These are phyloP conservation scores for Drosophila tristis DNA, from an alignment of 1,140 invertebrate genomes.

Conservation along the genomic window DNA sequence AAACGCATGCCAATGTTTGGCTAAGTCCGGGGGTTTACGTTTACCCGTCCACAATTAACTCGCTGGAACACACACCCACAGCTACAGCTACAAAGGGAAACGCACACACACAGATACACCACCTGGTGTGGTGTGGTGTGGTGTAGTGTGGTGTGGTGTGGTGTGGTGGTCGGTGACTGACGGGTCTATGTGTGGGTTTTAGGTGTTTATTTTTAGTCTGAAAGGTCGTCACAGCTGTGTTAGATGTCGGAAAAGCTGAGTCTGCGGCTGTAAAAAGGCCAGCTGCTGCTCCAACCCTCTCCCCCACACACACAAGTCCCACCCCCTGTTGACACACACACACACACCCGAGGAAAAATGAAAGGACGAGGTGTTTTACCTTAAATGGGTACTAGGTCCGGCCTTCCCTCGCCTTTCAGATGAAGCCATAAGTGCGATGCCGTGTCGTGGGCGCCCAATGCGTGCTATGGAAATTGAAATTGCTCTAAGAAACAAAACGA, in stretches of 20 bases:
- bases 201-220: conserved; percentile 59
- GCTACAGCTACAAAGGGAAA: conserved; percentile 23
- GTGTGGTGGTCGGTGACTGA: conserved; percentile 1
- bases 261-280: conserved; percentile 52
- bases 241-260: not conserved
- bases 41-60: conserved; percentile 64
- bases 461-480: conserved; percentile 55
- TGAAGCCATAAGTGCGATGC: conserved; percentile 46
- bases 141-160: not conserved
- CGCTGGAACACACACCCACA: not conserved
- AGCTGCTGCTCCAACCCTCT: conserved; percentile 37
- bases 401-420: conserved; percentile 12
- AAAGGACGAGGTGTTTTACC: conserved; percentile 40
- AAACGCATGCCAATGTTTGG: conserved; percentile 61
- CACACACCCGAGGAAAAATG: not conserved
- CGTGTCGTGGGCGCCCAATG: conserved; percentile 41
- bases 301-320: not conserved
- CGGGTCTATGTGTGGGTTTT: conserved; percentile 5
- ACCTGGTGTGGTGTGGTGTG: conserved; percentile 24
- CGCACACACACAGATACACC: conserved; percentile 22
- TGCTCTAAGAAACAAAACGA: conserved; percentile 35
- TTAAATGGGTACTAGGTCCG: conserved; percentile 19
- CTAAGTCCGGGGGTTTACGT: conserved; percentile 37
- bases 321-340: not conserved
- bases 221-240: conserved; percentile 67